Conservation (phyloP, 1,140 invertebrate species). For the Teleogryllus occipitalis region DNA sequence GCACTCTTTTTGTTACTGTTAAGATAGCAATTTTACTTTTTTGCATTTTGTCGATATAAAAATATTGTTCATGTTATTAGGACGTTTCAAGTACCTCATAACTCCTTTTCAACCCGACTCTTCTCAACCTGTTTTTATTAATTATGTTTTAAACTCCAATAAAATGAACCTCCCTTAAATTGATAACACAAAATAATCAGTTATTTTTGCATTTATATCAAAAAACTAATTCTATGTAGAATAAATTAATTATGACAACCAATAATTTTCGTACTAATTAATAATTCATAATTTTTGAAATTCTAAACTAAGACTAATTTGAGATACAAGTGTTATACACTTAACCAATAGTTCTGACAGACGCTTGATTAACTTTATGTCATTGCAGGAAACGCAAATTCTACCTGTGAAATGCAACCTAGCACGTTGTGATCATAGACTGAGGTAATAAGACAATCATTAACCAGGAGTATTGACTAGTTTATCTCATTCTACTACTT, state of each 20-base stretch:
- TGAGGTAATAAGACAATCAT: constrained; percentile 19
- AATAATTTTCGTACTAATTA: constrained; percentile 7
- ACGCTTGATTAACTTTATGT: constrained; percentile 19
- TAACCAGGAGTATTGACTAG: constrained; percentile 11
- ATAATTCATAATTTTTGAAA: constrained; percentile 6
- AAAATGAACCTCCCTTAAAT: neutral
- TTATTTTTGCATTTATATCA: neutral
- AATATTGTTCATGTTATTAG: too few species aligned
- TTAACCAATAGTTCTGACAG: neutral
- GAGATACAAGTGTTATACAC: neutral
- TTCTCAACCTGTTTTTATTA: too few species aligned
- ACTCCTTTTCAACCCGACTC: too few species aligned
- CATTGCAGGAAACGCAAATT: constrained; percentile 31
- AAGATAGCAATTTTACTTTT: neutral
- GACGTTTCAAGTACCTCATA: too few species aligned
- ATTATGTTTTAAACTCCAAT: too few species aligned
- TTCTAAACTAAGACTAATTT: neutral
- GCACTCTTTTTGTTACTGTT: neutral
- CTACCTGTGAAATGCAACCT: constrained; percentile 30
- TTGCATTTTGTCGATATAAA: too few species aligned
- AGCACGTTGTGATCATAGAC: constrained; percentile 21
- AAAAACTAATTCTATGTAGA: neutral
- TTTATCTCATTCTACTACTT: constrained; percentile 22
- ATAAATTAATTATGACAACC: constrained; percentile 7
- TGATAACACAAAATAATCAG: constrained; percentile 12